Percentiles rank a stretch among this genome's conserved stretches.
These are phyloP conservation scores for Hemithea aestivaria DNA, from an alignment of 2,888 invertebrate genomes.

Conservation along the genomic window DNA sequence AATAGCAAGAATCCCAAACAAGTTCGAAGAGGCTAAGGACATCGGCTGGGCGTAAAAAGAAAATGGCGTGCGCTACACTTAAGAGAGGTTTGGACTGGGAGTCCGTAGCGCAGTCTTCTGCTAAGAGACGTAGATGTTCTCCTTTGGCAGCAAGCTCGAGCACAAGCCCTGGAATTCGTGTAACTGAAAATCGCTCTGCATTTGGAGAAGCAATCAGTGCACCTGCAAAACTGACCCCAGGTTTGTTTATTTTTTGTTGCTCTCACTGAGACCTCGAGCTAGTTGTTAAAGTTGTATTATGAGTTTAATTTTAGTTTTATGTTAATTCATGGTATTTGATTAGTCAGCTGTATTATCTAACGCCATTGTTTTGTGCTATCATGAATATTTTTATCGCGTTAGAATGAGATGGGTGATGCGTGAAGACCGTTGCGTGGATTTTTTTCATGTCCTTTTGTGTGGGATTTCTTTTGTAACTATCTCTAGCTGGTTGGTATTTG, in stretches of 20 bases:
- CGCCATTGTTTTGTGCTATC: conserved; percentile 63
- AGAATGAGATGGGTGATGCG: conserved; percentile 61
- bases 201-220: conserved; percentile 90
- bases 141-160: conserved; percentile 86
- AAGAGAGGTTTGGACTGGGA: conserved; percentile 98
- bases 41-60: conserved; percentile 82
- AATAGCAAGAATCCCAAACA: conserved; percentile 45
- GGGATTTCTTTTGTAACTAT: conserved; percentile 34
- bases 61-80: conserved; percentile 99
- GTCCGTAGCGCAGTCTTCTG: conserved; percentile 91
- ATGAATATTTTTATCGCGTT: conserved; percentile 68
- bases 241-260: conserved; percentile 80
- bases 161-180: conserved; percentile 73
- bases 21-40: conserved; percentile 57
- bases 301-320: conserved; percentile 1
- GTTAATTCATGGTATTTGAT: conserved; percentile 10
- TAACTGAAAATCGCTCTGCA: conserved; percentile 82
- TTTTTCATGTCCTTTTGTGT: conserved; percentile 54
- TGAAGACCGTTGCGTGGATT: conserved; percentile 62
- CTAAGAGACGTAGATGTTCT: conserved; percentile 94
- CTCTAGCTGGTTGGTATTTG: no score
- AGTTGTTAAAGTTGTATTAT: not conserved
- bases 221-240: conserved; percentile 89
- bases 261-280: not conserved
- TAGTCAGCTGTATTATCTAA: conserved; percentile 59